Base-by-base conservation (phyloP, 30 jellyfish, hydroid and myxozoan species). In the Catostylus mosaicus region DNA sequence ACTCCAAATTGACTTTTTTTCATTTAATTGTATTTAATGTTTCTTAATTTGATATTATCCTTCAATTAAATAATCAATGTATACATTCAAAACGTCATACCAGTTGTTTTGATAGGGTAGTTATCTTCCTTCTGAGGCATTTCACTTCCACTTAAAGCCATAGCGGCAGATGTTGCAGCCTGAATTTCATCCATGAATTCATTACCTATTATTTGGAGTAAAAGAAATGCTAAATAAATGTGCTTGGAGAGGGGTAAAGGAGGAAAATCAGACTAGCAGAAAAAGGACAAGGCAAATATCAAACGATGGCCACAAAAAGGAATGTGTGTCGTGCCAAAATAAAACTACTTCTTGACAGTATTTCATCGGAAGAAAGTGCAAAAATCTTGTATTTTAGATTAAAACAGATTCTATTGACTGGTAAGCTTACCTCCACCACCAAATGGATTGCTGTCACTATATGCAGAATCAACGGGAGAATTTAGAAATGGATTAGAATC, bases 111-210 rank as follows among this genome's bases (percentile, higher is more conserved):
- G 6, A 80, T 60, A 1, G 88, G 86, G 9, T 52, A 23, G 20
- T 66, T 83, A 12, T 35, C 33, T 0, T 63, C 90, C 0, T 47
- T 70, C 38, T 62, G 27, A 24, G 92, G 60, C 85, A 82, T 70
- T 10, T 57, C 75, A 20, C 73, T 86, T 22, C 96, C 96, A 66
- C 97, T 87, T 11, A 93, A 59, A 5, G 97, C 97, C 98, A 93
- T 86, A 0, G 98, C 97, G 0, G 97, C 98, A 22, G 96, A 64
- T 14, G 96, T 86, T 18, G 98, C 98, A 47, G 98, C 98, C 66
- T 93, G 92, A 52, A 93, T 81, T 40, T 87, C 98, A 50, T 82
- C 82, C 86, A 79, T 87, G 62, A 86, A 93, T 26, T 90, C 88
- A 60, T 63, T 73, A 1, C 88, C 97, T 74, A 30, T 56, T 46